Percentiles rank a stretch among this genome's conserved stretches.
Conservation (phyloP, 2,888 invertebrate genomes). For the Oxytorus armatus region DNA sequence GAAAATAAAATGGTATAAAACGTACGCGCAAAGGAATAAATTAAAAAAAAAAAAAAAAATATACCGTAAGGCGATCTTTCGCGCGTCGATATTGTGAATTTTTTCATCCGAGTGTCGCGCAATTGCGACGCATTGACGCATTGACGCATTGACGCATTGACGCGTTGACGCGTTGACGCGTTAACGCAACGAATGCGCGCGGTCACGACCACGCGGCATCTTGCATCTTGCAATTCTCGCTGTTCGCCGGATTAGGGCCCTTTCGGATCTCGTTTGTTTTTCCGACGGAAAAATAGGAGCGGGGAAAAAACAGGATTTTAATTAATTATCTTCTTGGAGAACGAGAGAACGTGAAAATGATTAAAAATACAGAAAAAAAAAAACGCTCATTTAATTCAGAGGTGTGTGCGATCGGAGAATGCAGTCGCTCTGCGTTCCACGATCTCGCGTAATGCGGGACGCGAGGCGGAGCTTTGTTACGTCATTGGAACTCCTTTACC, state of each 20-base stretch:
- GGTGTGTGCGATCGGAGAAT: constrained; percentile 11
- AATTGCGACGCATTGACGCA: constrained; percentile 47
- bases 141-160: no score
- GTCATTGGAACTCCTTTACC: constrained; percentile 44
- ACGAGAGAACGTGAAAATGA: not conserved
- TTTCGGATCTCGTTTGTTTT: constrained; percentile 1
- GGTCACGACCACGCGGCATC: no score
- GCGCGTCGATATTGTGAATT: constrained; percentile 7
- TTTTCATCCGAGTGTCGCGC: constrained; percentile 49
- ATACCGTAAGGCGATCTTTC: not conserved
- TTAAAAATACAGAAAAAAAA: constrained; percentile 7
- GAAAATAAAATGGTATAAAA: no score
- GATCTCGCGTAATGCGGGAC: constrained; percentile 56
- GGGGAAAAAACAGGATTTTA: not conserved
- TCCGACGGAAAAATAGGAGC: not conserved
- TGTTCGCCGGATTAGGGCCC: not conserved
- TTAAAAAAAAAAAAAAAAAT: constrained; percentile 10
- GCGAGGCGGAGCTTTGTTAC: constrained; percentile 39
- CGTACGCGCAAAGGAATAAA: no score
- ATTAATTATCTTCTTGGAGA: constrained; percentile 6
- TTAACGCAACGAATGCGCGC: no score
- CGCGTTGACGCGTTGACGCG: no score
- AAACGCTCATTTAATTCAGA: constrained; percentile 5
- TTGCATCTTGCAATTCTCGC: no score
- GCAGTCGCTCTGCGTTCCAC: constrained; percentile 43